Percentiles rank a stretch among this genome's conserved stretches.
Conservation (phyloP, 2,113 vertebrate genomes). For the Salvelinus fontinalis region DNA sequence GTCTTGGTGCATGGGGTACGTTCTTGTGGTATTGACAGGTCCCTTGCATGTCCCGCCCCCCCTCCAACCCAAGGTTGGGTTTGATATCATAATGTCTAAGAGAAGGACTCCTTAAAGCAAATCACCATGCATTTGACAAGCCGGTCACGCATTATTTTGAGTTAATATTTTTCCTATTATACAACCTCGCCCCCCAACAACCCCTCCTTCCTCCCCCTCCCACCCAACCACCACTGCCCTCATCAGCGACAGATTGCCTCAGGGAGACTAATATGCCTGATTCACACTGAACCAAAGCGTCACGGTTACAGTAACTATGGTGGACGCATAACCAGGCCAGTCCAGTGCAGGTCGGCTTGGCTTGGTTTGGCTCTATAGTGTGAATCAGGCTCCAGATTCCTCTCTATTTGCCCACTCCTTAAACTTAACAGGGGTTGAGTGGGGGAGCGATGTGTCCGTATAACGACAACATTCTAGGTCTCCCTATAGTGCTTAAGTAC, state of each 20-base stretch:
- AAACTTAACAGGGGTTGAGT: not conserved
- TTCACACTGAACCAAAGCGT: no score
- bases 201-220: not conserved
- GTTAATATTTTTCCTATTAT: conserved; percentile 68
- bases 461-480: conserved; percentile 16
- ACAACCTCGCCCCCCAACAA: conserved; percentile 40
- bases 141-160: conserved; percentile 79
- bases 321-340: no score
- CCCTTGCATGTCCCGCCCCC: conserved; percentile 62
- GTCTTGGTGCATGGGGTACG: conserved; percentile 19
- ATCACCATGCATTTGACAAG: conserved; percentile 78
- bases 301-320: no score
- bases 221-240: not conserved
- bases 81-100: conserved; percentile 80
- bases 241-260: not conserved
- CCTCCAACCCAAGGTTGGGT: conserved; percentile 71
- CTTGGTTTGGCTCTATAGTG: no score
- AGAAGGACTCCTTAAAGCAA: conserved; percentile 74
- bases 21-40: conserved; percentile 69
- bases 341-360: no score
- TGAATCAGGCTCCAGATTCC: not conserved
- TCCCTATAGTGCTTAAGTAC: conserved; percentile 1
- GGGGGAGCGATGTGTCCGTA: not conserved
- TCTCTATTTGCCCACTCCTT: not conserved
- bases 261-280: no score